Evolutionary conservation across 1,140 invertebrate genomes (phyloP).

Genomic region (Panulirus ornatus): DNA sequence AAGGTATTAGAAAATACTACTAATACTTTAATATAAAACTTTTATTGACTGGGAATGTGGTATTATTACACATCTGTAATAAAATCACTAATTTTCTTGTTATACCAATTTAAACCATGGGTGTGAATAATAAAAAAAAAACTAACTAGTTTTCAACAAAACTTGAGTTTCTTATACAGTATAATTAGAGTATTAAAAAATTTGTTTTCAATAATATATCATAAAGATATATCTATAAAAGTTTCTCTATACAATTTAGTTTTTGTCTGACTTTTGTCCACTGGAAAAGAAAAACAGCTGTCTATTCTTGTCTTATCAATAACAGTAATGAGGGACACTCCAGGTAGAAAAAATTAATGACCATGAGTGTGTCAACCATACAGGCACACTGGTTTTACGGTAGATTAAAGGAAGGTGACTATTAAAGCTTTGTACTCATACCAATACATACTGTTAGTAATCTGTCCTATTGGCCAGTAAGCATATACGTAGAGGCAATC

Average conservation of each 20-base stretch:
- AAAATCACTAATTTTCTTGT: background rate
- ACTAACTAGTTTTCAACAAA: background rate
- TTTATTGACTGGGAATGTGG: background rate
- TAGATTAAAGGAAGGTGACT: background rate
- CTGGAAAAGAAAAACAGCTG: background rate
- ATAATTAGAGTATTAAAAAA: no score
- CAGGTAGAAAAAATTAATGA: background rate
- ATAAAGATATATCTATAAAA: background rate
- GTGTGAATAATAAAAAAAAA: background rate
- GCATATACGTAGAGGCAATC: background rate
- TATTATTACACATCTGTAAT: background rate
- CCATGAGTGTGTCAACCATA: background rate
- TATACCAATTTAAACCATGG: background rate
- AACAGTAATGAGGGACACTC: background rate
- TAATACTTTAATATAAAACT: no score
- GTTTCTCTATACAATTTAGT: background rate
- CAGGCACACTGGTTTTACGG: background rate
- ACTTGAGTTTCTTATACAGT: no score
- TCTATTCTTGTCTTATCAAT: background rate
- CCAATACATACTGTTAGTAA: background rate
- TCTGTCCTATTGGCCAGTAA: background rate
- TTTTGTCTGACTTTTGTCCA: background rate
- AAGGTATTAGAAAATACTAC: no score
- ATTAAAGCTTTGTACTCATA: slow-evolving; percentile 23
- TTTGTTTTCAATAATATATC: no score